These are phyloP conservation scores for Dreissena rostriformis DNA, from an alignment of 1,140 invertebrate species.

Conservation along the genomic window DNA sequence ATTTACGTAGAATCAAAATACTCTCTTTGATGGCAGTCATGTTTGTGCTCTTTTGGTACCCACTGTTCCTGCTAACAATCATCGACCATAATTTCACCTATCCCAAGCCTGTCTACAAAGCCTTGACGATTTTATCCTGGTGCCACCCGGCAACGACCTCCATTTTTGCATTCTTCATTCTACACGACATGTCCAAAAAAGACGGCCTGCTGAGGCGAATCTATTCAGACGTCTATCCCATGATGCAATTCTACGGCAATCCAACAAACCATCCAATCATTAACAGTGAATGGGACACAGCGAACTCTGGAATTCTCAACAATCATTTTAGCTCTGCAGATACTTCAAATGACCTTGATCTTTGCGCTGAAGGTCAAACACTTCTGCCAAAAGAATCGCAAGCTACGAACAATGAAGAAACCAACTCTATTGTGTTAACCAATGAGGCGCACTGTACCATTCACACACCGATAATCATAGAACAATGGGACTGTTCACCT, in stretches of 20 bases:
- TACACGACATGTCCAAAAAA: conserved; percentile 73
- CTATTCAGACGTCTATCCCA: conserved; percentile 84
- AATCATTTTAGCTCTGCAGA: conserved; percentile 19
- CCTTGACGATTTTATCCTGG: conserved; percentile 81
- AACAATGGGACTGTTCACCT: conserved; percentile 52
- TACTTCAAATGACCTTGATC: conserved; percentile 7
- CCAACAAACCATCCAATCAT: conserved; percentile 47
- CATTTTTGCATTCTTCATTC: conserved; percentile 69
- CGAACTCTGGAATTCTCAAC: conserved; percentile 39
- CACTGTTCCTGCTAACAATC: conserved; percentile 92
- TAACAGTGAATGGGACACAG: conserved; percentile 29
- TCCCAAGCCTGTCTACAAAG: conserved; percentile 64
- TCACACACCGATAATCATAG: conserved; percentile 36
- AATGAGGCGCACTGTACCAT: conserved; percentile 3
- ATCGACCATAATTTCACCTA: conserved; percentile 76
- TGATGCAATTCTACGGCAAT: conserved; percentile 53
- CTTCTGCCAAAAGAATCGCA: not conserved
- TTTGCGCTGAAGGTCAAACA: conserved; percentile 8
- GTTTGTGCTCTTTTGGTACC: conserved; percentile 94
- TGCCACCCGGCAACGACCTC: conserved; percentile 74
- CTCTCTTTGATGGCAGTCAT: conserved; percentile 88
- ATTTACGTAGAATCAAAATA: conserved; percentile 66
- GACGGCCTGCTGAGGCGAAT: conserved; percentile 81
- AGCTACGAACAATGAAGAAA: conserved; percentile 13
- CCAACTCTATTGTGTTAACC: not conserved